phyloP scores from a whole-genome alignment of 2,888 invertebrate genomes.

The Nesidiocoris tenuis region DNA sequence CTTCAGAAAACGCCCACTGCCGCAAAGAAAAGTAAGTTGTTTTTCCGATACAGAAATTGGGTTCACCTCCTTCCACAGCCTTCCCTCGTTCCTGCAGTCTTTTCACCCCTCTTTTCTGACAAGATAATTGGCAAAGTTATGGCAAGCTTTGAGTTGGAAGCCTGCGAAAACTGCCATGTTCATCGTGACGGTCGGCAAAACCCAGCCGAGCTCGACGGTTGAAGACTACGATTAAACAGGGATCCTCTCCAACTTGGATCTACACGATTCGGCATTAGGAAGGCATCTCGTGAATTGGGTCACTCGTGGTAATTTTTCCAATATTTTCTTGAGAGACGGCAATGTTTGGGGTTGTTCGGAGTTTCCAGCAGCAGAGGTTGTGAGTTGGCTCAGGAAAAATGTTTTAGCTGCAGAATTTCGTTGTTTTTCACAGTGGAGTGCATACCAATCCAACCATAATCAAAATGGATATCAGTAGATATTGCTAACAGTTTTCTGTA shows the following conservation, averaged over 20 bases:
- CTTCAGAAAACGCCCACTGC: background rate
- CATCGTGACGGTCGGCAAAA: background rate
- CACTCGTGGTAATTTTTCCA: too few relatives aligned
- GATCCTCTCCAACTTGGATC: background rate
- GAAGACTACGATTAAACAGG: background rate
- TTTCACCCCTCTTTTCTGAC: constrained; percentile 29
- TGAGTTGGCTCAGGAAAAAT: too few relatives aligned
- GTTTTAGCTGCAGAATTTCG: too few relatives aligned
- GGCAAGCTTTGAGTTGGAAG: constrained; percentile 18
- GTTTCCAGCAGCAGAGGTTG: too few relatives aligned
- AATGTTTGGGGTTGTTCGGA: too few relatives aligned
- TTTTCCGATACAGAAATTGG: constrained; percentile 46
- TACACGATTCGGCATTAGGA: background rate
- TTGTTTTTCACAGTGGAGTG: too few relatives aligned
- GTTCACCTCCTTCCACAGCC: constrained; percentile 23
- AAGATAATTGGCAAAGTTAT: constrained; percentile 47
- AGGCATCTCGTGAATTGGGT: background rate
- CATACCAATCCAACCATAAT: too few relatives aligned
- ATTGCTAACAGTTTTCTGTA: too few relatives aligned
- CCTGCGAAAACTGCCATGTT: constrained; percentile 11
- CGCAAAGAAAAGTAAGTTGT: constrained; percentile 26
- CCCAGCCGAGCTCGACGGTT: background rate
- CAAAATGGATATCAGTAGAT: too few relatives aligned
- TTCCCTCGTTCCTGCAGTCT: background rate
- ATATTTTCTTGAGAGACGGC: too few relatives aligned